These are phyloP conservation scores for Heliothis peltigera DNA, from an alignment of 2,888 invertebrate genomes.

Conservation along the genomic window DNA sequence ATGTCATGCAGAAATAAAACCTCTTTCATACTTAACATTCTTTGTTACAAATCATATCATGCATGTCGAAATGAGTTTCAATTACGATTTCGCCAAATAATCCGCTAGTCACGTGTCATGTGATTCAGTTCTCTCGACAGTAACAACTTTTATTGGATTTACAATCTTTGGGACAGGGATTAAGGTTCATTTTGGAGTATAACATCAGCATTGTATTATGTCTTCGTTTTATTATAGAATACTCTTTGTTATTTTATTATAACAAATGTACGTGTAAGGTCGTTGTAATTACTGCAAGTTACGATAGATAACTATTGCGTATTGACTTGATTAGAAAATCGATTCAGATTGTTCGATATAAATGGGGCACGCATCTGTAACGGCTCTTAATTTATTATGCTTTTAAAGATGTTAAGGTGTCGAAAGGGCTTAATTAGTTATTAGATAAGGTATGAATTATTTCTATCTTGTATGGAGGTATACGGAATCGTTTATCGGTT, in stretches of 20 bases:
- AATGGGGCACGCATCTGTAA: conserved; percentile 42
- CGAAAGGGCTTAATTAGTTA: conserved; percentile 39
- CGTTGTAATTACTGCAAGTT: conserved; percentile 45
- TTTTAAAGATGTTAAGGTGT: conserved; percentile 26
- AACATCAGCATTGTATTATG: not conserved
- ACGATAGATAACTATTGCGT: conserved; percentile 45
- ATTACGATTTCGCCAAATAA: conserved; percentile 52
- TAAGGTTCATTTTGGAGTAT: conserved; percentile 17
- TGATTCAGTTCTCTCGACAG: conserved; percentile 19
- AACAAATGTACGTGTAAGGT: conserved; percentile 44
- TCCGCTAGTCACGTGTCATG: conserved; percentile 48
- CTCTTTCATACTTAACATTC: conserved; percentile 20
- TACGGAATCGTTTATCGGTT: conserved; percentile 7
- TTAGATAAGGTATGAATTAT: conserved; percentile 23
- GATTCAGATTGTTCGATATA: conserved; percentile 44
- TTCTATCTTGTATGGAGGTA: conserved; percentile 23
- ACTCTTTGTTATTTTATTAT: conserved; percentile 44
- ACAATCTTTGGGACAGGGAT: not conserved
- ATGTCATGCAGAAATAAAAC: conserved; percentile 10
- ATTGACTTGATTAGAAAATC: conserved; percentile 38
- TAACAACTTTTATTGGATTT: conserved; percentile 9
- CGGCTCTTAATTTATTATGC: conserved; percentile 20
- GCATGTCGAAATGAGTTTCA: conserved; percentile 39
- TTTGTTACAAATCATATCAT: conserved; percentile 37
- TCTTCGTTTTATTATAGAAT: conserved; percentile 25